Evolutionary conservation across 2,797 vertebrate species (phyloP), one percentile per base, ranked within the genome.

Genomic region (Gambelia wislizenii): DNA sequence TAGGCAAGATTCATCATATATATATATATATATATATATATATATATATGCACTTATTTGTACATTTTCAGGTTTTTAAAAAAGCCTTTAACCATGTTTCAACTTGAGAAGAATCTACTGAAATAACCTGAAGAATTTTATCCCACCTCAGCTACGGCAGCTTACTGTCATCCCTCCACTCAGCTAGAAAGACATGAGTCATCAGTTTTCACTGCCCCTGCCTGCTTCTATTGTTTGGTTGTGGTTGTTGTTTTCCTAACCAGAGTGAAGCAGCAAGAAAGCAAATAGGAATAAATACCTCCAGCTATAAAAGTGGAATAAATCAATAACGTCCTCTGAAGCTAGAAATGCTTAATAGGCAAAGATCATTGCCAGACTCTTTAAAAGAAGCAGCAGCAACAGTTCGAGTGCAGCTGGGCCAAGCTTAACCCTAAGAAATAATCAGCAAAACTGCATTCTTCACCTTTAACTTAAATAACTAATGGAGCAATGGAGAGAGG

Each of bases 321-420:
- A 96, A 96, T 96, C 95, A 96, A 92, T 95, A 95, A 84, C 47
- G 83, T 85, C 95, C 95, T 95, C 94, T 93, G 93, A 93, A 93
- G 90, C 92, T 92, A 95, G 95, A 95, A 95, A 92, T 95, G 95
- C 94, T 97, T 96, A 96, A 94, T 95, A 95, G 94, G 93, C 95
- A 96, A 91, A 95, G 95, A 96, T 96, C 92, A 94, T 89, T 92
- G 95, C 95, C 95, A 96, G 95, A 94, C 91, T 95, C 61, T 56
- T 89, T 94, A 96, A 96, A 96, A 79, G 94, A 93, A 92, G 93
- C 95, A 95, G 96, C 52, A 94, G 92, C 91, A 82, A 89, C 94
- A 92, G 95, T 96, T 95, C 94, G 92, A 93, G 91, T 90, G 89
- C 0, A 3, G 79, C 25, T 81, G 91, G 94, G 94, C 90, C 89